Evolutionary conservation across 2,113 vertebrate genomes (phyloP), one percentile per base, ranked within the genome.

Genomic region (Indri indri): DNA sequence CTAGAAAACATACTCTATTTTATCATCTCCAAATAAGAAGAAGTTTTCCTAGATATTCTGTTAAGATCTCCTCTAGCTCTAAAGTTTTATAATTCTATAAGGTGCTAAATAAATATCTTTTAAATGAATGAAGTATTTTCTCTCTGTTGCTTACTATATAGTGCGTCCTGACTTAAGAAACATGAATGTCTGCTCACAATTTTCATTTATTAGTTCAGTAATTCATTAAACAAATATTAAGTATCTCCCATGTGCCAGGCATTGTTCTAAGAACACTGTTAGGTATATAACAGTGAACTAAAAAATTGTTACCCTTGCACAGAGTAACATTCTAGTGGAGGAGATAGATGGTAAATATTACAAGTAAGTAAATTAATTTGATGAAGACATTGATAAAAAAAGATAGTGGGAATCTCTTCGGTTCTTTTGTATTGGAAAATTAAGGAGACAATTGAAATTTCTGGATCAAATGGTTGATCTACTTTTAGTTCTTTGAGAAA

Each of bases 161-260:
- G 50, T 71, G 76, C 11, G 4, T 57, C 30, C 23, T 59, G 40
- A 22, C 23, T 63, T 9, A 52, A 25, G 34, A 11, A 63, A 71
- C 65, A 50, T n/a, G 59, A 61, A 88, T 81, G 30, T 52, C 12
- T 80, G 45, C 34, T 90, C n/a, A 76, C 5, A 40, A 30, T 87
- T 70, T 68, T 88, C 54, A 70, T 50, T 54, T 73, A 42, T 25
- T 42, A 23, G 6, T 54, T 90, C 25, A 37, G 65, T 30, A 63
- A 71, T 68, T 79, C 40, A 70, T 66, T 57, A 96, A 96, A 82
- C 3, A 90, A 70, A 71, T 23, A 92, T 30, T n/a, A 95, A 93
- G 77, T 1, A 61, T 37, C 7, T 95, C 22, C 30, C 40, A 18
- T 63, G 22, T 52, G 10, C 20, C 6, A 76, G 13, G 17, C 6